phyloP scores from a whole-genome alignment of 2,797 vertebrate species.

The Pelochelys cantorii region DNA sequence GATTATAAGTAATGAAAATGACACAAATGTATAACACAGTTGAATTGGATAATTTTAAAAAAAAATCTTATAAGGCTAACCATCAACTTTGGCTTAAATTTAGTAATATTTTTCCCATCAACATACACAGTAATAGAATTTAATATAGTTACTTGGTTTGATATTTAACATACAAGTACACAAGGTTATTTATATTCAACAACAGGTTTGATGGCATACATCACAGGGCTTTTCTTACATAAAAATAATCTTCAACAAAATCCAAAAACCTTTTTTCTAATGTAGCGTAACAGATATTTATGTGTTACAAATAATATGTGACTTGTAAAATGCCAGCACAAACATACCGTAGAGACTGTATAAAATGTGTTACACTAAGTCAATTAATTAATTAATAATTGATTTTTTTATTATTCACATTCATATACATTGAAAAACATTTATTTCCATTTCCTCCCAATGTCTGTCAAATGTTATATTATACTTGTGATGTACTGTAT shows the following conservation, averaged over 20 bases:
- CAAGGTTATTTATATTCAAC: background rate
- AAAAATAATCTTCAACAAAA: background rate
- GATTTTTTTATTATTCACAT: constrained; percentile 16
- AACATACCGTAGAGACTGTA: background rate
- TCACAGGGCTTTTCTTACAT: rapidly evolving
- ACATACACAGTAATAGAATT: background rate
- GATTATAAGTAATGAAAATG: constrained; percentile 60
- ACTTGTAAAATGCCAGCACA: background rate
- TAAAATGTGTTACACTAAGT: background rate
- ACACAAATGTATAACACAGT: constrained; percentile 37
- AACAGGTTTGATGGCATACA: background rate
- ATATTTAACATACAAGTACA: background rate
- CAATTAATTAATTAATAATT: constrained; percentile 39
- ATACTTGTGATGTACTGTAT: constrained; percentile 2
- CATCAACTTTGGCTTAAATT: background rate
- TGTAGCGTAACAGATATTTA: background rate
- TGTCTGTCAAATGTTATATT: constrained; percentile 54
- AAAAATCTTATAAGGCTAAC: constrained; percentile 30
- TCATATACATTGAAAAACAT: constrained; percentile 58
- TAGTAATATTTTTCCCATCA: background rate
- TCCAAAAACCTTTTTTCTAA: background rate
- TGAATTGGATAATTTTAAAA: constrained; percentile 36
- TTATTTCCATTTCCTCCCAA: constrained; percentile 58
- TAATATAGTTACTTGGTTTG: constrained; percentile 14
- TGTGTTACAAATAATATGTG: background rate